Base-by-base conservation (phyloP, 53 echinoderm and acorn worm species). In the Luidia sarsii region DNA sequence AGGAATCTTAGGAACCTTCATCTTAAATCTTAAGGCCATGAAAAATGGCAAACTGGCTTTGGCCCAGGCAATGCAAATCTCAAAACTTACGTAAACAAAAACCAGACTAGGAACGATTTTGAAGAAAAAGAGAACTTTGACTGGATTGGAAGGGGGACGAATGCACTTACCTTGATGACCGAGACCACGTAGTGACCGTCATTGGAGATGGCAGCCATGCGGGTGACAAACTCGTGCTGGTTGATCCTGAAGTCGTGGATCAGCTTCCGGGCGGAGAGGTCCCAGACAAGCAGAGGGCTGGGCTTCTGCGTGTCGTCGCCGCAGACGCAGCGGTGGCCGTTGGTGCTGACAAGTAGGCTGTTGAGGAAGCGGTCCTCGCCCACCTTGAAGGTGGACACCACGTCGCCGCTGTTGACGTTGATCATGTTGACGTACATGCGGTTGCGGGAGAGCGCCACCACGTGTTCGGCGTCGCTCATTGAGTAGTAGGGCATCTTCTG, bases 351-450 rank as follows among this genome's bases (percentile, higher is more conserved):
- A n/a, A 96, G 81, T 23, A 96, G 87, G 59, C 96, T 96, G 84
- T 96, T 96, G 30, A 96, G 86, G 62, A 96, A 96, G 23, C 96
- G 77, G 35, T 96, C 96, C 74, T 96, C 96, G 0, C 96, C 96
- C 10, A 87, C 96, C 54, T 96, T 96, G 82, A 96, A 96, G 9
- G 93, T 96, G 18, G 93, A 85, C 74, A 75, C 89, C 25, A 94
- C 94, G 51, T 90, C 87, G 13, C 93, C 93, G 24, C 68, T 96
- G 50, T 31, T 71, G 18, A 94, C 90, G 41, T 94, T 93, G 83
- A 96, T 96, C 59, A 96, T 90, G 84, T 96, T 96, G 64, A 96
- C 96, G 57, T 94, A 85, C 96, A 96, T 96, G 31, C 96, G 90
- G 59, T 96, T 96, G 35, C 96, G 81, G 0, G 96, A 90, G 64